These are phyloP conservation scores for Protobothrops flavoviridis DNA, from an alignment of 2,113 vertebrate species.

Conservation along the genomic window DNA sequence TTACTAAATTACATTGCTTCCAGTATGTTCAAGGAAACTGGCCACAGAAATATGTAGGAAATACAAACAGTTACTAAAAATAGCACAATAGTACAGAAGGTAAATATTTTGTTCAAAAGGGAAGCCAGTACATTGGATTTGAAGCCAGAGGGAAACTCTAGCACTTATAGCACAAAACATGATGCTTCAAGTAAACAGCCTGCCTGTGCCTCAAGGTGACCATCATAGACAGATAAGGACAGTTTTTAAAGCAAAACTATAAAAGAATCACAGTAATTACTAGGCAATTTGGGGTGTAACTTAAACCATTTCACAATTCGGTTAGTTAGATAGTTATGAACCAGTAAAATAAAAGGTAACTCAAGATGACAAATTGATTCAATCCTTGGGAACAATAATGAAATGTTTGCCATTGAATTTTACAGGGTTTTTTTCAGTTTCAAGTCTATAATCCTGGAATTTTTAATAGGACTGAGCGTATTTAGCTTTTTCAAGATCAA, in stretches of 20 bases:
- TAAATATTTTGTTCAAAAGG: not conserved
- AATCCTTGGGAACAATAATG: not conserved
- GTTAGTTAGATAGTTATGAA: not conserved
- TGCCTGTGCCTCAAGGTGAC: not conserved
- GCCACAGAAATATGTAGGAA: not conserved
- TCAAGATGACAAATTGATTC: not conserved
- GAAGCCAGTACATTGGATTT: not conserved
- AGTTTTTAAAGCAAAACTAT: not conserved
- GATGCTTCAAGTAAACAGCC: not conserved
- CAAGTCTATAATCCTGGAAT: not conserved
- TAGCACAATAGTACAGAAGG: not conserved
- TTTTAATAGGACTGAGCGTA: not conserved
- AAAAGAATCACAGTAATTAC: not conserved
- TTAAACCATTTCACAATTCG: not conserved
- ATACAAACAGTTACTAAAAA: not conserved
- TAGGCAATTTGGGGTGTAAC: not conserved
- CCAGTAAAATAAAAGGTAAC: not conserved
- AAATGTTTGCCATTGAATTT: not conserved
- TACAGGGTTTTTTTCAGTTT: not conserved
- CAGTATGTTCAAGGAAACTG: not conserved
- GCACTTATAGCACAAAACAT: not conserved
- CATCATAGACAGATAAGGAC: not conserved
- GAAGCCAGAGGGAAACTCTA: not conserved
- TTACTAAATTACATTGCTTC: not conserved
- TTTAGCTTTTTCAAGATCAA: not conserved